Base-by-base conservation (phyloP, 2,888 invertebrate genomes). In the Orchesella flavescens region DNA sequence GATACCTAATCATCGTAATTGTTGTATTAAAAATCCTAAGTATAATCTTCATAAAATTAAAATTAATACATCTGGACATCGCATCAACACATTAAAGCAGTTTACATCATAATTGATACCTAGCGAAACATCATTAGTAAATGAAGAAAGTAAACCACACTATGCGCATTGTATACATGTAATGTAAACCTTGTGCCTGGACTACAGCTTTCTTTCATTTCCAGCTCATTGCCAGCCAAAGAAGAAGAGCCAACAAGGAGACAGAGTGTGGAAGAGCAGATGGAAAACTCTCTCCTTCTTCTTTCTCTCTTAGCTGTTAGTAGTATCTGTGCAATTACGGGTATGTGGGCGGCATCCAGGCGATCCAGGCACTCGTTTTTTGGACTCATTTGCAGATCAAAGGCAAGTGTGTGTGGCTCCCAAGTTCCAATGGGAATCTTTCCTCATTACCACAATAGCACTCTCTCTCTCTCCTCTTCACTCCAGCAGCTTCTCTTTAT, bases 331-430 rank as follows among this genome's bases (percentile, higher is more conserved):
- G 66, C 46, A 66, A 66, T 66, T 66, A 66, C 66, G 66, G 1
- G 66, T 4, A 34, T 66, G 66, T 66, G 66, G 66, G 66, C 66
- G 66, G 65, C 65, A 49, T 49, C 13, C n/a, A n/a, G 34, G 34
- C 34, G n/a, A 63, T 63, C 63, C 34, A 21, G 4, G 63, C 63
- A 23, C 63, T 19, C 66, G 9, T 66, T 46, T 65, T 13, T 44
- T 43, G 44, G 66, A 66, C 66, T 66, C 66, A 66, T 66, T 66
- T 66, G 66, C 66, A 44, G 66, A 66, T 66, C 66, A 66, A 66
- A 66, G 46, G 19, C 43, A 46, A 66, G 17, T 66, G 44, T 66
- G 66, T 66, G 66, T 66, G 43, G 59, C 46, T 44, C 17, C 9
- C 46, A 7, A 44, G 66, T 66, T 66, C 66, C 66, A 66, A 66